Base-by-base conservation (phyloP, 1,140 invertebrate species). In the Scaptodrosophila lebanonensis region DNA sequence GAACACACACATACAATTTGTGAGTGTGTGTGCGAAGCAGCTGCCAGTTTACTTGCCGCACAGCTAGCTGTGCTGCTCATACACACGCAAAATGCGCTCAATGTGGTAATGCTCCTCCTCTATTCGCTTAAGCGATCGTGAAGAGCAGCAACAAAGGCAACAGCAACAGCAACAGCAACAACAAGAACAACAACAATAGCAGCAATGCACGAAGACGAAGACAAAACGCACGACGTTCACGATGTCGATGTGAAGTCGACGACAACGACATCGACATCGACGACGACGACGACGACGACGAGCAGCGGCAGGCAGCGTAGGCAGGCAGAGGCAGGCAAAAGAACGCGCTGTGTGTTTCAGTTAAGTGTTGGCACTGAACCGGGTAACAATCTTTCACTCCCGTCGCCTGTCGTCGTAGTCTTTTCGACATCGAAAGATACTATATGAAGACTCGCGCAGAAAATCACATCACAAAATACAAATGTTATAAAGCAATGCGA, bases 371-470 rank as follows among this genome's bases (percentile, higher is more conserved):
- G 83, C 84, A 72, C 71, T 83, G 79, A 85, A 77, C 71, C 77
- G 83, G 83, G 83, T 76, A 86, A 86, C 84, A 86, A 84, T 85
- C 72, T 73, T 72, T 69, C 61, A 69, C 75, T 77, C 73, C 70
- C 73, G 65, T 70, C 70, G 70, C 75, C 64, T 56, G 51, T 40
- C 53, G 69, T 43, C 43, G 18, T 51, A n/a, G n/a, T n/a, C n/a
- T n/a, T n/a, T n/a, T n/a, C n/a, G n/a, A n/a, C n/a, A n/a, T n/a
- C n/a, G n/a, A n/a, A n/a, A n/a, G n/a, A n/a, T n/a, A n/a, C n/a
- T n/a, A n/a, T n/a, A n/a, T n/a, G n/a, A n/a, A n/a, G n/a, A n/a
- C n/a, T n/a, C n/a, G n/a, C n/a, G n/a, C n/a, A n/a, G n/a, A n/a
- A n/a, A n/a, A n/a, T n/a, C 38, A 33, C 51, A 39, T 49, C 49